Conservation (phyloP, 2,113 vertebrate genomes). For the Myanophis thanlyinensis region DNA sequence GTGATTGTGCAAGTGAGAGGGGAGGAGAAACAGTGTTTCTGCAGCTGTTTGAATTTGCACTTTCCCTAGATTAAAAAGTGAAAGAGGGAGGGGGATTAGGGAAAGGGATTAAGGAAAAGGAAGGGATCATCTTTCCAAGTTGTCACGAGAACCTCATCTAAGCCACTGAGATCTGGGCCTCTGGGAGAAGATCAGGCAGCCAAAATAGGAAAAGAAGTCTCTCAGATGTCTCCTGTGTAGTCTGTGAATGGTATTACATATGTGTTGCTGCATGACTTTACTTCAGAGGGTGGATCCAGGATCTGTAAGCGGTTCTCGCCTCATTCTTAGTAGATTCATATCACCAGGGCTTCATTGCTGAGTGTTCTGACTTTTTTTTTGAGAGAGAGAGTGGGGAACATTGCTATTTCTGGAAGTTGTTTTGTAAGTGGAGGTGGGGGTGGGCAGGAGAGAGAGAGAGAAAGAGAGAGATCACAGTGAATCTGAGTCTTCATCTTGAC, state of each 20-base stretch:
- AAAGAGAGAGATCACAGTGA: not conserved
- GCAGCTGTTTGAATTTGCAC: not conserved
- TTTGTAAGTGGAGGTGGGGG: not conserved
- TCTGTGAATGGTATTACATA: not conserved
- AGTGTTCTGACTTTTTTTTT: not conserved
- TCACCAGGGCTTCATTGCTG: not conserved
- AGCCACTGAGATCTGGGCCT: not conserved
- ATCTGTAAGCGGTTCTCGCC: not conserved
- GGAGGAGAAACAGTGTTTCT: not conserved
- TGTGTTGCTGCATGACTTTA: not conserved
- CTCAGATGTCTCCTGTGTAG: not conserved
- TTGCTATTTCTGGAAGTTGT: not conserved
- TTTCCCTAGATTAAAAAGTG: constrained; percentile 12
- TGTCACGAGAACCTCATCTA: not conserved
- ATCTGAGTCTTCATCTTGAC: not conserved
- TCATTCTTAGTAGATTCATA: not conserved
- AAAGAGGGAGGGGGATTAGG: not conserved
- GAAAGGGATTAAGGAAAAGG: constrained; percentile 18
- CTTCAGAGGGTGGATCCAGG: not conserved
- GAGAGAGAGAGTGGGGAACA: no score
- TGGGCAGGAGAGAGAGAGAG: no score
- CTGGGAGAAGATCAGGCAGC: not conserved
- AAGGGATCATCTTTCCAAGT: not conserved
- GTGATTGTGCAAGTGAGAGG: not conserved
- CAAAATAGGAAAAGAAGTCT: not conserved